phyloP scores from a whole-genome alignment of 2,888 invertebrate species.

The Trimorus sp. region DNA sequence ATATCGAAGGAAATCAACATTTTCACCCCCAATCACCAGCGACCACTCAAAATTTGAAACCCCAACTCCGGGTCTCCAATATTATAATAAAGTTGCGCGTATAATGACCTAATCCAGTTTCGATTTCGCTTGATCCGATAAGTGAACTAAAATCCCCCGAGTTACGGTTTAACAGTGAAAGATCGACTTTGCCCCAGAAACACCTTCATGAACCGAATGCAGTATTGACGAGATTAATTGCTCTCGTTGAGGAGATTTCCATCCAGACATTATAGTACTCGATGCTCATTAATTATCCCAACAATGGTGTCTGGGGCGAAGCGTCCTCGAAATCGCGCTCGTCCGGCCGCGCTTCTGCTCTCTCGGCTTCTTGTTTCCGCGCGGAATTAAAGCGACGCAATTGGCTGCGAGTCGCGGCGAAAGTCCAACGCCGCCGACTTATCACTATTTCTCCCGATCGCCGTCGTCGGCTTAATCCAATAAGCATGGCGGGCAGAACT shows the following conservation, averaged over 20 bases:
- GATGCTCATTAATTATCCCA: constrained; percentile 65
- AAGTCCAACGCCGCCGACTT: constrained; percentile 19
- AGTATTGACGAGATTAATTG: constrained; percentile 65
- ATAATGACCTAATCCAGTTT: constrained; percentile 51
- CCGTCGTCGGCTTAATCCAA: not conserved
- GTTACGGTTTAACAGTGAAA: constrained; percentile 46
- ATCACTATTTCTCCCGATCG: constrained; percentile 24
- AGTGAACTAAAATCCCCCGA: constrained; percentile 49
- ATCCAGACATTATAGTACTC: constrained; percentile 64
- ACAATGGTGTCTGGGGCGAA: constrained; percentile 59
- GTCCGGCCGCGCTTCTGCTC: constrained; percentile 38
- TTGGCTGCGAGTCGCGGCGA: constrained; percentile 6
- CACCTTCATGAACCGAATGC: constrained; percentile 48
- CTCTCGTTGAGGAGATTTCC: constrained; percentile 64
- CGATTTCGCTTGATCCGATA: constrained; percentile 53
- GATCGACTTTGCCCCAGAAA: constrained; percentile 54
- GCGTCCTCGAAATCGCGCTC: constrained; percentile 57
- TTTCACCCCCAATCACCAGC: not conserved
- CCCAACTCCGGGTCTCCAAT: not conserved
- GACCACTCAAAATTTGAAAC: not conserved
- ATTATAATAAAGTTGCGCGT: constrained; percentile 29
- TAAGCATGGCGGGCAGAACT: constrained; percentile 10
- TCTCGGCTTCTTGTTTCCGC: constrained; percentile 44
- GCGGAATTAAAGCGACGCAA: constrained; percentile 37
- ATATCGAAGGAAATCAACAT: too few relatives aligned